phyloP scores from a whole-genome alignment of 2,113 vertebrate genomes.

The human region GRCh38 chr1:166666001-166666500 shows the following conservation, averaged over 20 bases:
- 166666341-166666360: background rate
- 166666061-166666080: background rate
- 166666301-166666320: background rate
- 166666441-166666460: background rate
- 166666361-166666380: background rate
- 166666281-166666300: background rate
- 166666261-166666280: background rate
- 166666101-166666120: background rate
- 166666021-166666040: background rate
- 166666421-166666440: background rate
- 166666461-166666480: background rate
- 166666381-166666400: background rate
- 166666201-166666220: background rate
- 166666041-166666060: background rate
- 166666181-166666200: background rate
- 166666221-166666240: background rate
- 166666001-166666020: constrained; percentile 56
- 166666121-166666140: background rate
- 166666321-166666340: background rate
- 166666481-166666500: background rate
- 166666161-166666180: background rate
- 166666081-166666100: background rate
- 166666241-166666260: background rate
- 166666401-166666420: background rate
- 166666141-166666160: background rate